Evolutionary conservation across 2,888 invertebrate species (phyloP).

Genomic region (Xylocampa areola): DNA sequence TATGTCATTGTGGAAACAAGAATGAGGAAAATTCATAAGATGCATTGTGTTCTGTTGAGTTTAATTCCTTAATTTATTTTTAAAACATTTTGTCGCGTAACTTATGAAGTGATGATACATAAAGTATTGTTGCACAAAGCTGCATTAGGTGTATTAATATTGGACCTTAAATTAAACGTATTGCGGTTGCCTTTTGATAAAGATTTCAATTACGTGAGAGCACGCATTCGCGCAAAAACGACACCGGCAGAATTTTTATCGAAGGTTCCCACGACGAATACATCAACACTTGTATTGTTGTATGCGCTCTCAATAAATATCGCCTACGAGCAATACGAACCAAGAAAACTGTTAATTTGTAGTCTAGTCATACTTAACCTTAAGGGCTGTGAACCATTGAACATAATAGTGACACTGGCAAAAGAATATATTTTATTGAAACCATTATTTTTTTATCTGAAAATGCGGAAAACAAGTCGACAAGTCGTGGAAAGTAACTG

Average conservation of each 20-base stretch:
- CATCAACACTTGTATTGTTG: slow-evolving; percentile 6
- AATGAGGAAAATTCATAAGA: slow-evolving; percentile 47
- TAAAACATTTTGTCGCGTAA: slow-evolving; percentile 17
- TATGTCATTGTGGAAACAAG: slow-evolving; percentile 34
- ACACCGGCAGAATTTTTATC: slow-evolving; percentile 42
- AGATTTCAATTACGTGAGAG: slow-evolving; percentile 24
- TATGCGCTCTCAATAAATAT: slow-evolving; percentile 25
- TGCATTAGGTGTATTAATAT: neutral
- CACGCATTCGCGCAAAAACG: slow-evolving; percentile 21
- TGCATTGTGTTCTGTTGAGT: slow-evolving; percentile 19
- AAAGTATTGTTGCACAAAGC: slow-evolving; percentile 2
- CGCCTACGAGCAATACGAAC: slow-evolving; percentile 16
- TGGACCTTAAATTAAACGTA: neutral
- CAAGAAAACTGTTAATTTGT: slow-evolving; percentile 14
- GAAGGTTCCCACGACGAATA: slow-evolving; percentile 33
- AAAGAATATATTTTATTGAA: neutral
- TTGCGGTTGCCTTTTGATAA: slow-evolving; percentile 11
- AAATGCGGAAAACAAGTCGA: neutral
- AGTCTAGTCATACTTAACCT: slow-evolving; percentile 2
- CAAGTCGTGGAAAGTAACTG: neutral
- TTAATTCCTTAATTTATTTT: slow-evolving; percentile 22
- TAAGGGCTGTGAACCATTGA: neutral
- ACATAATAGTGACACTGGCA: neutral
- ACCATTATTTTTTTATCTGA: neutral
- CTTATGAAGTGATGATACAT: neutral